Evolutionary conservation across 1,140 invertebrate species (phyloP).

Genomic region (Drosophila mayri): DNA sequence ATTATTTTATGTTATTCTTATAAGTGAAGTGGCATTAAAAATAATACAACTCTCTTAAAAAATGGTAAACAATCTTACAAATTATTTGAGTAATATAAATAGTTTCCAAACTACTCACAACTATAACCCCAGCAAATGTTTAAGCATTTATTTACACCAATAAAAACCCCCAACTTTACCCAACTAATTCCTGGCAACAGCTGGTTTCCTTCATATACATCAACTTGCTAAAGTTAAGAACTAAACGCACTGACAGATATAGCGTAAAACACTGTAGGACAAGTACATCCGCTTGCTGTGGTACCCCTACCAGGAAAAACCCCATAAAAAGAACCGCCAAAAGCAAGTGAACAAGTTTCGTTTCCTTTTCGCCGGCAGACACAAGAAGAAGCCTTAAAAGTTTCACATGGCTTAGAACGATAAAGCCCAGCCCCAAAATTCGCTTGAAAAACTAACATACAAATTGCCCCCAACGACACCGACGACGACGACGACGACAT

Average conservation of each 20-base stretch:
- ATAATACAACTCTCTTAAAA: not conserved
- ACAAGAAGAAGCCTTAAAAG: slow-evolving; percentile 49
- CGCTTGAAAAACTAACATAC: slow-evolving; percentile 5
- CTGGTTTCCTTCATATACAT: slow-evolving; percentile 3
- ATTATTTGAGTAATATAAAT: not conserved
- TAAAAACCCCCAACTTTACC: not conserved
- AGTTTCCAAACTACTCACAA: not conserved
- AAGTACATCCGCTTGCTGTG: slow-evolving; percentile 14
- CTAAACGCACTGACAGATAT: slow-evolving; percentile 6
- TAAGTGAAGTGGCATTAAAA: too few species aligned
- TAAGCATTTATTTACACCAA: not conserved
- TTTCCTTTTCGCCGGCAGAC: slow-evolving; percentile 36
- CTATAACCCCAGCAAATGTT: not conserved
- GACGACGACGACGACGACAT: slow-evolving; percentile 16
- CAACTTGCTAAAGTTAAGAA: slow-evolving; percentile 4
- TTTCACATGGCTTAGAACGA: slow-evolving; percentile 60
- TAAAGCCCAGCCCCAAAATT: slow-evolving; percentile 26
- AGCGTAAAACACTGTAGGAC: slow-evolving; percentile 3
- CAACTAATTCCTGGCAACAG: not conserved
- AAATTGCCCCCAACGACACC: slow-evolving; percentile 23
- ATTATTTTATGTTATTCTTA: too few species aligned
- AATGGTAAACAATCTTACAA: not conserved
- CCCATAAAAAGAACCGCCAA: slow-evolving; percentile 23
- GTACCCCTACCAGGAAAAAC: slow-evolving; percentile 11
- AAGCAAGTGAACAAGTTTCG: slow-evolving; percentile 60